These are phyloP conservation scores for Amia ocellicauda DNA, from an alignment of 2,113 vertebrate genomes.

Conservation along the genomic window DNA sequence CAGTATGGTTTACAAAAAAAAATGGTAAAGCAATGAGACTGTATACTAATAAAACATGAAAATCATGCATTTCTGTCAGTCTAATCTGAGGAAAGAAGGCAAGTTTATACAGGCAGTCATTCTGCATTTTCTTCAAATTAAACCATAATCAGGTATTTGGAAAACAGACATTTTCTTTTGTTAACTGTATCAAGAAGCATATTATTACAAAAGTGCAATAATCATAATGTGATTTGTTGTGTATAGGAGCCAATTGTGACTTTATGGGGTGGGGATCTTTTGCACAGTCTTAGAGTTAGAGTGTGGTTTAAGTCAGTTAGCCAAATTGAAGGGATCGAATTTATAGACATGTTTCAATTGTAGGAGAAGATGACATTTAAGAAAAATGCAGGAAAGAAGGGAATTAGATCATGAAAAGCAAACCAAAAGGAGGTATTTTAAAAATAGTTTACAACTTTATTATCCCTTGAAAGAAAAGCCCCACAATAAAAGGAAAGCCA, in stretches of 20 bases:
- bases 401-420: conserved; percentile 56
- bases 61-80: too few species aligned
- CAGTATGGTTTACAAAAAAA: too few species aligned
- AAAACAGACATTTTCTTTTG: conserved; percentile 19
- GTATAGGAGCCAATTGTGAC: conserved; percentile 50
- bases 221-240: conserved; percentile 60
- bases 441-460: conserved; percentile 61
- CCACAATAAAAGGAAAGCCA: conserved; percentile 44
- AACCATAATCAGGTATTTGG: conserved; percentile 19
- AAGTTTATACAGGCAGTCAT: conserved; percentile 44
- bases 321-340: conserved; percentile 51
- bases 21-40: too few species aligned
- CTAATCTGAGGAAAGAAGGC: conserved; percentile 51
- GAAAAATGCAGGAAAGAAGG: conserved; percentile 36
- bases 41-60: too few species aligned
- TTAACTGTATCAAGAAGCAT: conserved; percentile 56
- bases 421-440: conserved; percentile 44
- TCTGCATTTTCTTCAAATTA: conserved; percentile 39
- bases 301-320: conserved; percentile 37
- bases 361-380: conserved; percentile 47
- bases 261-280: conserved; percentile 34
- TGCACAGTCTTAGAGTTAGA: conserved; percentile 35
- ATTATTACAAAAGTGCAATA: conserved; percentile 41
- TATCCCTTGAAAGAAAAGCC: conserved; percentile 50
- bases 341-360: conserved; percentile 54